phyloP scores from a whole-genome alignment of 2,888 invertebrate species.

The Orthosia gothica region DNA sequence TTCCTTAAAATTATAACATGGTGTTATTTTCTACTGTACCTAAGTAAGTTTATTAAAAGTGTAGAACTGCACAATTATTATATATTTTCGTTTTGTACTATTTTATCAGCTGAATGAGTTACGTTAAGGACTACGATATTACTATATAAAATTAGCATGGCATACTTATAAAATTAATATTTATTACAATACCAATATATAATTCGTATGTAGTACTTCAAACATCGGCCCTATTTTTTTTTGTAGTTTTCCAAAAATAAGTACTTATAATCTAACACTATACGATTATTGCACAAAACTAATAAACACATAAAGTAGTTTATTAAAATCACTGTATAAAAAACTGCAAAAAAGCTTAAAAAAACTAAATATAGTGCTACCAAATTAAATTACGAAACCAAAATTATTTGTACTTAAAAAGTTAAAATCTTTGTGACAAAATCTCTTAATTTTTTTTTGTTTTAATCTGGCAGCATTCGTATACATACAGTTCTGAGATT shows the following conservation, averaged over 20 bases:
- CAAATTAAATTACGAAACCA: slow-evolving; percentile 43
- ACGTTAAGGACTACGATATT: neutral
- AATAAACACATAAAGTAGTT: slow-evolving; percentile 64
- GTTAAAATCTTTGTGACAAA: slow-evolving; percentile 34
- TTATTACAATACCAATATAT: slow-evolving; percentile 38
- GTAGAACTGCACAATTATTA: slow-evolving; percentile 17
- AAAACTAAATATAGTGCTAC: slow-evolving; percentile 46
- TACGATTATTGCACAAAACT: slow-evolving; percentile 74
- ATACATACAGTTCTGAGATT: slow-evolving; percentile 66
- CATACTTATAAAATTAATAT: slow-evolving; percentile 48
- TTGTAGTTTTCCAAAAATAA: slow-evolving; percentile 58
- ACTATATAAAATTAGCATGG: slow-evolving; percentile 42
- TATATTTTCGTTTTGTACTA: slow-evolving; percentile 48
- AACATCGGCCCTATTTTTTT: slow-evolving; percentile 21
- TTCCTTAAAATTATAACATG: slow-evolving; percentile 2
- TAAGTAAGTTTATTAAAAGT: slow-evolving; percentile 9
- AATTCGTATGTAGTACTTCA: slow-evolving; percentile 39
- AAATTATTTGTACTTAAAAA: slow-evolving; percentile 62
- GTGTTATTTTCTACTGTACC: slow-evolving; percentile 5
- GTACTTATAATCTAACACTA: slow-evolving; percentile 64
- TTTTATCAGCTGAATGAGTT: slow-evolving; percentile 35
- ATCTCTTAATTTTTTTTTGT: slow-evolving; percentile 19
- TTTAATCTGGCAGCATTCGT: slow-evolving; percentile 57
- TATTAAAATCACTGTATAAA: slow-evolving; percentile 64
- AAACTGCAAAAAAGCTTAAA: slow-evolving; percentile 56